Evolutionary conservation across 2,113 vertebrate genomes (phyloP).

Genomic region (Haemorhous mexicanus): DNA sequence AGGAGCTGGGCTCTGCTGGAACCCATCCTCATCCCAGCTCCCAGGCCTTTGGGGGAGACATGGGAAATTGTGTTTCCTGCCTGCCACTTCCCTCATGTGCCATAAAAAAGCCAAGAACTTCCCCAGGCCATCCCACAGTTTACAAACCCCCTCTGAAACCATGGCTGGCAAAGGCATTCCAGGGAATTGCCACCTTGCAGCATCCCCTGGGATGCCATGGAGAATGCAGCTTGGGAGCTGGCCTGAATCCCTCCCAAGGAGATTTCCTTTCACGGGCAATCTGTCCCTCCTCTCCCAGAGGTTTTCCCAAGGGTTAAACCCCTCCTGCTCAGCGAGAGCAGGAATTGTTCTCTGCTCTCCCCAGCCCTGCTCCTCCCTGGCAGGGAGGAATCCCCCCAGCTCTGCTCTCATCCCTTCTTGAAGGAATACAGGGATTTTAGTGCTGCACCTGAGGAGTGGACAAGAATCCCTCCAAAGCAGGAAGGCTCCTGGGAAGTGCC

Average conservation of each 20-base stretch:
- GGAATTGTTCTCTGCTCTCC: not conserved
- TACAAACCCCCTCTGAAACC: not conserved
- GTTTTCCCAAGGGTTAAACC: not conserved
- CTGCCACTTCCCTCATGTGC: not conserved
- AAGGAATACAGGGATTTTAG: not conserved
- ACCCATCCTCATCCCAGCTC: not conserved
- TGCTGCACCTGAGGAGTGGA: not conserved
- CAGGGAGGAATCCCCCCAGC: not conserved
- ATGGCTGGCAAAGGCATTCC: not conserved
- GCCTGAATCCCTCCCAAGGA: not conserved
- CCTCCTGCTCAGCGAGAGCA: not conserved
- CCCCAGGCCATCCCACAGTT: not conserved
- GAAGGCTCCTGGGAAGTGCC: not conserved
- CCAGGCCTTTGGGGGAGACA: not conserved
- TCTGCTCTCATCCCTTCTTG: not conserved
- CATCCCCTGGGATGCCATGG: not conserved
- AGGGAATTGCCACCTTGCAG: not conserved
- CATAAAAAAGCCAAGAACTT: not conserved
- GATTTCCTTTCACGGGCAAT: not conserved
- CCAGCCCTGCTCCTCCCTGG: not conserved
- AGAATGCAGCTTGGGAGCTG: not conserved
- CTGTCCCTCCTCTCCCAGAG: not conserved
- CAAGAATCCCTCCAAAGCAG: not conserved
- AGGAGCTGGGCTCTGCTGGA: not conserved
- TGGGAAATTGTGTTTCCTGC: too few species aligned